Conservation (phyloP, 2,113 vertebrate species). For the Lontra canadensis region DNA sequence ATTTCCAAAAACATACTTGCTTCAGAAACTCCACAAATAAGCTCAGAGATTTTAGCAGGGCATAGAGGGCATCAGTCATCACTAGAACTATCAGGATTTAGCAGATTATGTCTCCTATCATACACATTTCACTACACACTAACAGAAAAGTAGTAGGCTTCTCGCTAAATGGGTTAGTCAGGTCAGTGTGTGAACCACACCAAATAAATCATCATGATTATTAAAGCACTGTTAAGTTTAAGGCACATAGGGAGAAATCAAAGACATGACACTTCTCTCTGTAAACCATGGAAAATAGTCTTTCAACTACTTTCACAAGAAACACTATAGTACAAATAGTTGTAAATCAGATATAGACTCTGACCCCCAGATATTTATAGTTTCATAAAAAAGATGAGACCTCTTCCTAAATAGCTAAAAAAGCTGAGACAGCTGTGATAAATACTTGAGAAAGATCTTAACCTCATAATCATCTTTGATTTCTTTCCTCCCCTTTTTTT, state of each 20-base stretch:
- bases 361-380: not conserved
- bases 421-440: not conserved
- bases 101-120: too few relatives aligned
- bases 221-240: not conserved
- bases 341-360: not conserved
- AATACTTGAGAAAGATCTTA: not conserved
- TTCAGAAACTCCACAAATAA: slow-evolving; percentile 38
- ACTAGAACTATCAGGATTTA: not conserved
- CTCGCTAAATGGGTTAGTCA: not conserved
- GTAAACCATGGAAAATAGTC: not conserved
- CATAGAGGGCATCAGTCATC: not conserved
- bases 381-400: not conserved
- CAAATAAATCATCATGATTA: slow-evolving; percentile 31
- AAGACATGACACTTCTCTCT: not conserved
- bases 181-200: not conserved
- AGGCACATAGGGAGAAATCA: not conserved
- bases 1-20: not conserved
- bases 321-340: not conserved
- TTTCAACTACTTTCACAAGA: slow-evolving; percentile 2
- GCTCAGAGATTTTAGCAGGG: not conserved
- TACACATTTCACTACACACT: not conserved
- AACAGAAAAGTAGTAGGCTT: not conserved
- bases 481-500: not conserved
- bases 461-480: not conserved
- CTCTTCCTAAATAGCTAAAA: not conserved